Percentiles rank a stretch among this genome's conserved stretches.
Evolutionary conservation across 1,140 invertebrate genomes (phyloP).

Genomic region (Trichonephila clavipes): DNA sequence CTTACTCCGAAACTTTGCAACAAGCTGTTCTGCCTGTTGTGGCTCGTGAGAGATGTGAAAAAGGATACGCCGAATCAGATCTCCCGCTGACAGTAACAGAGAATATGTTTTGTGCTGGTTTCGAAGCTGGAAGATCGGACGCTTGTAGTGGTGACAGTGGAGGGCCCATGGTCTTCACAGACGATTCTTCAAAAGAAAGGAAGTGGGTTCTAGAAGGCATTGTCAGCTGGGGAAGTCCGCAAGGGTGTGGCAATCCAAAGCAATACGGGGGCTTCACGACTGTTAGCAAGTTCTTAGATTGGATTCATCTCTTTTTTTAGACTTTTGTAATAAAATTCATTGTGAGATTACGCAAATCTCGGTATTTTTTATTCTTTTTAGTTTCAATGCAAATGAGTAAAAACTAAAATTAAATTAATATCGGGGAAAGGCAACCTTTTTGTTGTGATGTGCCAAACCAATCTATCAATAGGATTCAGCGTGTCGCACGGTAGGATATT

Average conservation of each 20-base stretch:
- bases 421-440: no score
- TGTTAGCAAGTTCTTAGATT: constrained; percentile 68
- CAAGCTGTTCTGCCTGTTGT: constrained; percentile 75
- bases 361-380: no score
- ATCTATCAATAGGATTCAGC: no score
- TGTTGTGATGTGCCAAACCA: no score
- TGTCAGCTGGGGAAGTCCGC: constrained; percentile 75
- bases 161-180: constrained; percentile 75
- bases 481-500: no score
- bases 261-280: constrained; percentile 76
- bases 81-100: constrained; percentile 73
- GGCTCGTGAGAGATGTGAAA: constrained; percentile 30
- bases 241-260: constrained; percentile 68
- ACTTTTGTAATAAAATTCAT: neutral
- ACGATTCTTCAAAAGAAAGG: constrained; percentile 68
- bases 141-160: constrained; percentile 77
- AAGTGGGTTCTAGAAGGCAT: constrained; percentile 76
- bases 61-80: constrained; percentile 72
- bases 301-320: constrained; percentile 74
- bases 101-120: constrained; percentile 76
- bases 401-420: no score
- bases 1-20: constrained; percentile 71
- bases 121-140: constrained; percentile 29
- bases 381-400: no score
- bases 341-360: neutral